Evolutionary conservation across 2,113 vertebrate genomes (phyloP), one percentile per base, ranked within the genome.

Genomic region (Campylorhamphus procurvoides): DNA sequence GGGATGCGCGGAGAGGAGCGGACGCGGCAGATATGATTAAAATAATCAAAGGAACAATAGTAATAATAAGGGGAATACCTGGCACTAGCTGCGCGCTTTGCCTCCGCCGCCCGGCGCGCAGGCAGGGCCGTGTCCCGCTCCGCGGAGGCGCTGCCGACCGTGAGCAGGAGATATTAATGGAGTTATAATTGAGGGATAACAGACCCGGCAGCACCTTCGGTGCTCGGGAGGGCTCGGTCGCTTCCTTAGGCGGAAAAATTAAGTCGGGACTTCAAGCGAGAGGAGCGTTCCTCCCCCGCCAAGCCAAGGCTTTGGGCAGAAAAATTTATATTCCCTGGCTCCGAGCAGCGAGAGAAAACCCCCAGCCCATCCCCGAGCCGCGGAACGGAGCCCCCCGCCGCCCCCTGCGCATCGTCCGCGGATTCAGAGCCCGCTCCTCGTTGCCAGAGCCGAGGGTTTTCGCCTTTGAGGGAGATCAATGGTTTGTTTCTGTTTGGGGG

Each of bases 181-280:
- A 56, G 72, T 91, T 96, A 33, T 95, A 96, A 97, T 49, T 91
- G 94, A 89, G 89, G 91, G 82, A 91, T 81, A 90, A 87, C 87
- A 81, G 96, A 28, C 44, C 15, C 91, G 23, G 80, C 91, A 78
- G 89, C 81, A 39, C 94, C 92, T 68, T 72, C 15, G 66, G 33
- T 18, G 90, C 85, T 87, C 68, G 55, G 83, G 27, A 64, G 14
- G 88, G 31, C 89, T 88, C 12, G 35, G 14, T 19, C 31, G 59
- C 76, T 92, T 71, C 56, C 87, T 55, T 72, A 7, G 64, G 82
- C 64, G 15, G 27, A 29, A 5, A 77, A 92, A 23, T 77, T 25
- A 87, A 88, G 62, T 5, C 58, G 24, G 66, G 47, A 16, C 14
- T 29, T 18, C 15, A 72, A 40, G 47, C 4, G 3, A 40, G 68